These are phyloP conservation scores for Oryzias javanicus DNA, from an alignment of 2,113 vertebrate species.

Conservation along the genomic window DNA sequence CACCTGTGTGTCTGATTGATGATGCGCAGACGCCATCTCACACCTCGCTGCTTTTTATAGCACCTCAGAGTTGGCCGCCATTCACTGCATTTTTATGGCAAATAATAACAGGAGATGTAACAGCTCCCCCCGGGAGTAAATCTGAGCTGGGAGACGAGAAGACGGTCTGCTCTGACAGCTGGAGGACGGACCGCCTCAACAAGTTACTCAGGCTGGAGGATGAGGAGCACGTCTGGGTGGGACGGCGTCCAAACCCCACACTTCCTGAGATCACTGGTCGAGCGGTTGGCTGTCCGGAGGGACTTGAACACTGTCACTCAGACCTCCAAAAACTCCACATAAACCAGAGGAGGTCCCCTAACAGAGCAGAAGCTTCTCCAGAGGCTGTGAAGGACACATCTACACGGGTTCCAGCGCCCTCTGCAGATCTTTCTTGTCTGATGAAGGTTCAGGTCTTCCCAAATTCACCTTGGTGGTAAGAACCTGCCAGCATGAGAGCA, in stretches of 20 bases:
- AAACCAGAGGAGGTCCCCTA: no score
- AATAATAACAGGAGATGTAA: slow-evolving; percentile 76
- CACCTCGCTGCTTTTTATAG: slow-evolving; percentile 71
- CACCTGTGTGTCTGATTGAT: slow-evolving; percentile 73
- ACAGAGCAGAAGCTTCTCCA: no score
- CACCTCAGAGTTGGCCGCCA: slow-evolving; percentile 60
- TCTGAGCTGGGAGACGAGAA: slow-evolving; percentile 60
- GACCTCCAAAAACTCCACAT: no score
- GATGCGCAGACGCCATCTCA: slow-evolving; percentile 66
- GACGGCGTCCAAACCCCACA: slow-evolving; percentile 26
- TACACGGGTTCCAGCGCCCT: no score
- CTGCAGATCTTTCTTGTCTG: no score
- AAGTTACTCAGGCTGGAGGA: slow-evolving; percentile 71
- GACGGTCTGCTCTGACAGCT: slow-evolving; percentile 56
- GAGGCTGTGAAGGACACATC: no score
- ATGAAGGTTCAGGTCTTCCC: no score
- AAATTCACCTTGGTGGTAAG: no score
- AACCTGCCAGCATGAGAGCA: no score
- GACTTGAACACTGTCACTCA: no score
- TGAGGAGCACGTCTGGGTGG: slow-evolving; percentile 38
- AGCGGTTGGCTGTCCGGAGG: neutral
- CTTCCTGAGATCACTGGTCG: slow-evolving; percentile 23
- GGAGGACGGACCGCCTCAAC: slow-evolving; percentile 66
- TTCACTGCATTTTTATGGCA: slow-evolving; percentile 76
- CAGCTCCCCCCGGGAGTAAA: slow-evolving; percentile 68